phyloP scores from a whole-genome alignment of 2,888 invertebrate genomes.

The Drosophila pseudotakahashii region DNA sequence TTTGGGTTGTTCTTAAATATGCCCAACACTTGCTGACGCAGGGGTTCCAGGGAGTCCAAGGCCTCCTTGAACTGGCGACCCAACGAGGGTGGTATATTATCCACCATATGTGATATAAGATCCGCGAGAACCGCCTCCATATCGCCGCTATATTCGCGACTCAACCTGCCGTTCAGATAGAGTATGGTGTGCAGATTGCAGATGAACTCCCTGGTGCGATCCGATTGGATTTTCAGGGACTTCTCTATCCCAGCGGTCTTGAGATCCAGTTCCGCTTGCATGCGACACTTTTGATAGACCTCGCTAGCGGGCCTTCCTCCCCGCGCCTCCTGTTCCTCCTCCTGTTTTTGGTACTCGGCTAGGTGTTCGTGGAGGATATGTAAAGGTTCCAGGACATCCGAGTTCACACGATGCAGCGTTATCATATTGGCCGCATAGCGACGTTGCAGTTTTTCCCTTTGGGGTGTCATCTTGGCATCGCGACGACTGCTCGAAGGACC shows the following conservation, averaged over 20 bases:
- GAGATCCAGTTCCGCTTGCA: constrained; percentile 54
- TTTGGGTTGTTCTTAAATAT: neutral
- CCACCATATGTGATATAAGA: constrained; percentile 26
- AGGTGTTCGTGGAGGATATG: constrained; percentile 39
- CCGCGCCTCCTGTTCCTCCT: constrained; percentile 9
- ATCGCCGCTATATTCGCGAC: constrained; percentile 32
- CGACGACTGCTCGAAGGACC: constrained; percentile 28
- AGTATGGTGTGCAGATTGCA: constrained; percentile 52
- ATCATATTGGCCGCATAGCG: constrained; percentile 43
- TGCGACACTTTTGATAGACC: constrained; percentile 42
- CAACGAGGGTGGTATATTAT: constrained; percentile 29
- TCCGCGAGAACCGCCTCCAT: constrained; percentile 39
- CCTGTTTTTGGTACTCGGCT: constrained; percentile 19
- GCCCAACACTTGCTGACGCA: neutral
- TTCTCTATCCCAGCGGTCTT: neutral
- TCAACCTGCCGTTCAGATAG: constrained; percentile 45
- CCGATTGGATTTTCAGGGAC: constrained; percentile 7
- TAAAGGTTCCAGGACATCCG: constrained; percentile 45
- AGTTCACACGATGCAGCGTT: constrained; percentile 49
- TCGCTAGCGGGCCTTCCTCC: constrained; percentile 2
- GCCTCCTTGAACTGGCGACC: neutral
- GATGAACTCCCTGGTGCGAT: constrained; percentile 32
- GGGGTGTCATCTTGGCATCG: constrained; percentile 23
- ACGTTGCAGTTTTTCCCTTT: constrained; percentile 47
- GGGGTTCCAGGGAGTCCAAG: neutral